Base-by-base conservation (phyloP, 2,113 vertebrate genomes). In the Corythaixoides concolor region DNA sequence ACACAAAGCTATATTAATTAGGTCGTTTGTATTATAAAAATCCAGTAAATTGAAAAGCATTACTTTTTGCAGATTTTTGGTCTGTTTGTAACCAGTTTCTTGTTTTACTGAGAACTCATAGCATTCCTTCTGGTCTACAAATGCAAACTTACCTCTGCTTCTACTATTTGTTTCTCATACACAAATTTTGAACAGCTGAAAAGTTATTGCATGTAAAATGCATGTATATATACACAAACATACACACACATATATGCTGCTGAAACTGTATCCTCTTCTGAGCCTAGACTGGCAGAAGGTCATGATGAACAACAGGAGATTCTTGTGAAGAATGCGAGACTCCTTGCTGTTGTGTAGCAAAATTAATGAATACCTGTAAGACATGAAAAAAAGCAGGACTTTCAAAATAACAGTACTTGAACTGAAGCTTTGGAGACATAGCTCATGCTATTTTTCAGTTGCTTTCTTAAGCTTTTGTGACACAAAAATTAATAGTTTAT, bases 281-380 rank as follows among this genome's bases (percentile, higher is more conserved):
- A 70, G 13, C 28, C 91, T 96, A 97, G 58, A 92, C 39, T 17
- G 93, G 93, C 59, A 97, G 28, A 30, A 2, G 15, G 28, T 12
- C 12, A 1, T 4, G 79, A 33, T 12, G 70, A 41, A 30, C 21
- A 24, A 22, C 7, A 6, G 89, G 28, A 39, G 50, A 47, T 37
- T 63, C 76, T 20, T 56, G 14, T 37, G 80, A 47, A 45, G 86
- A 77, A 4, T 23, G 32, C 0, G 28, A 28, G 27, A 53, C 8
- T 72, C 50, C 68, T 50, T 88, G 81, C 22, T 74, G 85, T 30
- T 97, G 95, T 2, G 69, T 88, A 1, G 92, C 97, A 96, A 98
- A 98, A 68, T 95, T 96, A 93, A 98, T 95, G 90, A 98, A 98
- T 24, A 98, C 95, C 98, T 98, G 96, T 20, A 97, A 97, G 62